Base-by-base conservation (phyloP, 2,113 vertebrate genomes). In the Hippocampus abdominalis region DNA sequence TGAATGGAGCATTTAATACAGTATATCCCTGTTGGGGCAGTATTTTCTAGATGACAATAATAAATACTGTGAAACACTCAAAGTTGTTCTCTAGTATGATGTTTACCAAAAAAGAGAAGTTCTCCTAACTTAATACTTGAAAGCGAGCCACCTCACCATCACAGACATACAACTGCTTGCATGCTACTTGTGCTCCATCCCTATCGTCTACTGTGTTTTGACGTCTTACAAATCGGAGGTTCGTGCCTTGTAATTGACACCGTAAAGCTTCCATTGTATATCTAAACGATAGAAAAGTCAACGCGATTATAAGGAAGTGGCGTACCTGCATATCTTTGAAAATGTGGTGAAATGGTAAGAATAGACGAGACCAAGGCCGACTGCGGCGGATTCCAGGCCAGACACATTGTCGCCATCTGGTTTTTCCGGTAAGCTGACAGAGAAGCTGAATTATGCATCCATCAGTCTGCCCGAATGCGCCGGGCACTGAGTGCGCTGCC, bases 391-490 rank as follows among this genome's bases (percentile, higher is more conserved):
- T 73, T 75, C 67, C 63, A 69, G 73, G 68, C 69, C 68, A 83
- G 84, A 80, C 81, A 83, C 69, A 42, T 71, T 79, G 72, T 76
- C 62, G 71, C 77, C 83, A 72, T 79, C 70, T 71, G 77, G 70
- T 82, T 81, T 87, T 88, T 76, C 80, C 74, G 81, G 80, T 80
- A 84, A 82, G 82, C 77, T 87, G 84, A 87, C 75, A 85, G 87
- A 83, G 86, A 80, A 79, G 72, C 79, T 88, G 83, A 89, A 88
- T 89, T 88, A 90, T 88, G 85, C 81, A 89, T 89, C 82, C 69
- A 82, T 88, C 79, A 76, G 74, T 85, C 76, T 74, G 73, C 69
- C 70, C 64, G 78, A 84, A 78, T 83, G 74, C 68, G 68, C 66
- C 44, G 81, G 83, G 76, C 80, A 80, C 71, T 29, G 80, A 64